Conservation (phyloP, 2,113 vertebrate genomes). For the Xenopus laevis region DNA sequence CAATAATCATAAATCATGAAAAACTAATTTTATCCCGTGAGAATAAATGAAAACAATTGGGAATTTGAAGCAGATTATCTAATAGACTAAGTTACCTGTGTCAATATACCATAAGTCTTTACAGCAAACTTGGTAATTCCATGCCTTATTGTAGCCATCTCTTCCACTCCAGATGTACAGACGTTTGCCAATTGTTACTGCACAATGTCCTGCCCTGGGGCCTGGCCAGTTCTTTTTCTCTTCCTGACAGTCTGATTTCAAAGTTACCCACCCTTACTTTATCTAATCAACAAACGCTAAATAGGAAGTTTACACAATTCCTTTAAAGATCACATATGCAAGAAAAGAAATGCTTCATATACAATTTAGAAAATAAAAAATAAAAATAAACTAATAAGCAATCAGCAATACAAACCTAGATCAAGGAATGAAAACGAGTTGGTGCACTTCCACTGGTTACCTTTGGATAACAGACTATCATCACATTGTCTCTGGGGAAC, state of each 20-base stretch:
- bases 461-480: slow-evolving; percentile 60
- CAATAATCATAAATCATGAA: too few relatives aligned
- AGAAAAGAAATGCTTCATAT: too few relatives aligned
- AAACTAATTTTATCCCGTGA: too few relatives aligned
- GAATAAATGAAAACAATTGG: too few relatives aligned
- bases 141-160: slow-evolving; percentile 88
- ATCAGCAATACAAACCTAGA: slow-evolving; percentile 78
- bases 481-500: slow-evolving; percentile 75
- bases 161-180: slow-evolving; percentile 95
- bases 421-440: slow-evolving; percentile 83
- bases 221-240: slow-evolving; percentile 77
- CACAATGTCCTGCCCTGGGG: slow-evolving; percentile 89
- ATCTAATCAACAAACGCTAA: slow-evolving; percentile 62
- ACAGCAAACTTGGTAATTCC: slow-evolving; percentile 96
- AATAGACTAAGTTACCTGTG: slow-evolving; percentile 77
- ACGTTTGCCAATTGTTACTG: slow-evolving; percentile 81
- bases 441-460: slow-evolving; percentile 87
- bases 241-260: slow-evolving; percentile 73
- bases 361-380: too few relatives aligned
- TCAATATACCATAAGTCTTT: slow-evolving; percentile 98
- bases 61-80: too few relatives aligned
- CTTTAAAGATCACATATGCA: too few relatives aligned
- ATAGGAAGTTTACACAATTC: too few relatives aligned
- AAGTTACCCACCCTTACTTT: slow-evolving; percentile 78
- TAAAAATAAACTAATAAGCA: too few relatives aligned